Percentiles rank a stretch among this genome's conserved stretches.
Conservation (phyloP, 2,888 invertebrate genomes). For the Nemotelus nigrinus region DNA sequence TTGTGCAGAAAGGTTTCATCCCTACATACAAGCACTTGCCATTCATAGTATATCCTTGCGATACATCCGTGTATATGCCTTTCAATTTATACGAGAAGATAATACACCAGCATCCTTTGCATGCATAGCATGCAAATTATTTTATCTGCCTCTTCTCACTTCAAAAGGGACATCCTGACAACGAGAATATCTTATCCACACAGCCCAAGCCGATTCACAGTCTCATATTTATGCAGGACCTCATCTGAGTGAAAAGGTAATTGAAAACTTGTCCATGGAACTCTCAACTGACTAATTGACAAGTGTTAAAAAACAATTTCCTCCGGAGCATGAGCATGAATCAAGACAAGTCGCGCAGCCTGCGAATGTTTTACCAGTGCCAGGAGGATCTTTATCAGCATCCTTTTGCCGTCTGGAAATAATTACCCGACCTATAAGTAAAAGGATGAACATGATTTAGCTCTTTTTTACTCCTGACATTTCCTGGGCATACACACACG, state of each 20-base stretch:
- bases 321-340: slow-evolving; percentile 2
- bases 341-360: background rate
- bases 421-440: slow-evolving; percentile 38
- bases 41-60: too few relatives aligned
- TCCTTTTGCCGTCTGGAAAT: slow-evolving; percentile 35
- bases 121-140: slow-evolving; percentile 27
- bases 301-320: slow-evolving; percentile 36
- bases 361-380: slow-evolving; percentile 36
- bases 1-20: too few relatives aligned
- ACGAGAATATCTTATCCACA: background rate
- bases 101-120: background rate
- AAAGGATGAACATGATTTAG: slow-evolving; percentile 43
- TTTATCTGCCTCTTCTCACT: slow-evolving; percentile 2
- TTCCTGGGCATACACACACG: background rate
- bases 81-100: too few relatives aligned
- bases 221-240: background rate
- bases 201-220: too few relatives aligned
- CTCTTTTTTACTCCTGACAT: slow-evolving; percentile 28
- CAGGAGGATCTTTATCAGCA: slow-evolving; percentile 37
- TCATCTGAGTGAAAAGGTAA: slow-evolving; percentile 8
- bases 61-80: too few relatives aligned
- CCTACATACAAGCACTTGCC: too few relatives aligned
- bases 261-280: slow-evolving; percentile 17
- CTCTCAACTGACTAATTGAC: slow-evolving; percentile 37
- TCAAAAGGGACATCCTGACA: background rate